Base-by-base conservation (phyloP, 2,797 vertebrate genomes). In the Loris lydekkerianus region DNA sequence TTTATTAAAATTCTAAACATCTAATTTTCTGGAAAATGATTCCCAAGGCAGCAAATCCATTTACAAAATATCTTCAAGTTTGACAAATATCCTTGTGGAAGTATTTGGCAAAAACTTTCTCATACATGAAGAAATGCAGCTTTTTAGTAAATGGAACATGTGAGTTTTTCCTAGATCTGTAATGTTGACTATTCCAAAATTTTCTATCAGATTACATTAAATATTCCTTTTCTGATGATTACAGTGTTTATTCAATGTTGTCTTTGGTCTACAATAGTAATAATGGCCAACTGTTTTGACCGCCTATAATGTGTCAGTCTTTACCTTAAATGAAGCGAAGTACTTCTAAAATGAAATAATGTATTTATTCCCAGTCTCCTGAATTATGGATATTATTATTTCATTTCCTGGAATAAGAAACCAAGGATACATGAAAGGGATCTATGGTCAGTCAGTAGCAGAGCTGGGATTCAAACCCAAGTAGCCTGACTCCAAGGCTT, bases 21-120 rank as follows among this genome's bases (percentile, higher is more conserved):
- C 27, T 85, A 77, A 76, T 84, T 80, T 91, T 83, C 73, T 73
- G 60, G 31, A 75, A 89, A 76, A 89, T 7, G 9, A 65, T 67
- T 82, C 13, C 21, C 9, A 67, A 81, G 14, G 9, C 70, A 76
- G 21, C 17, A 89, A 88, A 25, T 69, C 10, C 5, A 87, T 61
- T 92, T 96, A 56, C 10, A 23, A 82, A n/a, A 91, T 17, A 80
- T 27, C 69, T 7, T 86, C 58, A 89, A 78, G n/a, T 77, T 91
- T 91, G 27, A 86, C 82, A 92, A 95, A 34, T 72, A 67, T 73
- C 56, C 17, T 86, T 73, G 82, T 34, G 27, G 31, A 94, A 60
- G 46, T 78, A 21, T 46, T 94, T 92, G 15, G 29, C 20, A 46
- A 72, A 73, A 58, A 10, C 61, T 23, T 93, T 14, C 80, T 40